Evolutionary conservation across 2,797 vertebrate species (phyloP).

Genomic region (Psittacula echo): DNA sequence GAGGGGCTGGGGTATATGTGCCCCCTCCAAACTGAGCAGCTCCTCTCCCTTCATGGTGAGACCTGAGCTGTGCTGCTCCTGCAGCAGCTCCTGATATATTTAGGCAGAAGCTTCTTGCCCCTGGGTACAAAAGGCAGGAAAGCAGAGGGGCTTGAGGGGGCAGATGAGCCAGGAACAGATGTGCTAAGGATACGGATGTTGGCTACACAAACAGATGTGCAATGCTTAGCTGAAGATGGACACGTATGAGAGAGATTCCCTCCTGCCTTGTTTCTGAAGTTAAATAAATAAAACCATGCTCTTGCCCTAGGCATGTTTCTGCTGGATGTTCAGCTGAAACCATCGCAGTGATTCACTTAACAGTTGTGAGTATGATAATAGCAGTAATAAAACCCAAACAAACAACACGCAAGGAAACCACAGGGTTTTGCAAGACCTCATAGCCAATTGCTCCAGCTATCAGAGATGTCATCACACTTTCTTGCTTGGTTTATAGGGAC

Average conservation of each 20-base stretch:
- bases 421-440: neutral
- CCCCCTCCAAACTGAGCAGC: neutral
- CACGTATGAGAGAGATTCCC: neutral
- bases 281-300: slow-evolving; percentile 57
- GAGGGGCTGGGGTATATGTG: neutral
- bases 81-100: neutral
- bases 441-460: neutral
- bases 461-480: neutral
- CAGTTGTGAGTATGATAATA: slow-evolving; percentile 50
- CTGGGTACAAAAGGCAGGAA: neutral
- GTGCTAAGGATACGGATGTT: neutral
- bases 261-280: neutral
- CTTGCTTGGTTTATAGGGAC: neutral
- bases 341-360: slow-evolving; percentile 47
- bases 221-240: neutral
- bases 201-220: neutral
- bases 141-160: neutral
- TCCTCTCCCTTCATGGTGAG: neutral
- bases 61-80: neutral
- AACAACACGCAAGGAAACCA: neutral
- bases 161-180: neutral
- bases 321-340: slow-evolving; percentile 29
- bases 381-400: slow-evolving; percentile 29
- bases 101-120: neutral
- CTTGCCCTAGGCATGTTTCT: slow-evolving; percentile 62